A percentile compares a stretch with the other conserved stretches of the same genome.
These are phyloP conservation scores for Darevskia nairensis DNA, from an alignment of 2,797 vertebrate genomes.

Conservation along the genomic window DNA sequence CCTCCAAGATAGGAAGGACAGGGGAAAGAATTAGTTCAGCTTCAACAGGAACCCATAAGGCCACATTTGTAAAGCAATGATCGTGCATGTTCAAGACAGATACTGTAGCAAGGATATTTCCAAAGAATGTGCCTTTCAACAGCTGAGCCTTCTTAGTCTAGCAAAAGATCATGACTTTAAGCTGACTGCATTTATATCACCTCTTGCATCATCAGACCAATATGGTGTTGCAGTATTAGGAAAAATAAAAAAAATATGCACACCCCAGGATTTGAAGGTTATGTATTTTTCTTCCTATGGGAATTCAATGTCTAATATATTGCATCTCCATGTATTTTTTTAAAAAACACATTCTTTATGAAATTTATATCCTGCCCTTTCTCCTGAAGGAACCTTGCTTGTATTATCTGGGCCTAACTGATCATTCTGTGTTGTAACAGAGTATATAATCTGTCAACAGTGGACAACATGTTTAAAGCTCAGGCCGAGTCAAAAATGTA, in stretches of 20 bases:
- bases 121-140: background rate
- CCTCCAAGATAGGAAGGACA: background rate
- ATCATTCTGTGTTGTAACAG: background rate
- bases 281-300: background rate
- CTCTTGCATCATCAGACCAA: background rate
- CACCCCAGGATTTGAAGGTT: background rate
- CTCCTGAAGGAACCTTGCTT: background rate
- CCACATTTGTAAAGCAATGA: background rate
- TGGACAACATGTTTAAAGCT: background rate
- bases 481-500: background rate
- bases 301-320: background rate
- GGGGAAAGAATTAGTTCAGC: background rate
- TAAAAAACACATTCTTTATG: too few species aligned
- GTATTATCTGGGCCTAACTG: background rate
- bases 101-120: background rate
- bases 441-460: background rate
- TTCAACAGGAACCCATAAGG: background rate
- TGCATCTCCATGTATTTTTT: too few species aligned
- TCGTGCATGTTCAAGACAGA: background rate
- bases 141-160: background rate
- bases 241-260: background rate
- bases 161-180: background rate
- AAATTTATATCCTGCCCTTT: too few species aligned
- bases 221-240: background rate
- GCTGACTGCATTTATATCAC: background rate